Evolutionary conservation across 2,113 vertebrate species (phyloP), one percentile per base, ranked within the genome.

Genomic region (Ochotona princeps): DNA sequence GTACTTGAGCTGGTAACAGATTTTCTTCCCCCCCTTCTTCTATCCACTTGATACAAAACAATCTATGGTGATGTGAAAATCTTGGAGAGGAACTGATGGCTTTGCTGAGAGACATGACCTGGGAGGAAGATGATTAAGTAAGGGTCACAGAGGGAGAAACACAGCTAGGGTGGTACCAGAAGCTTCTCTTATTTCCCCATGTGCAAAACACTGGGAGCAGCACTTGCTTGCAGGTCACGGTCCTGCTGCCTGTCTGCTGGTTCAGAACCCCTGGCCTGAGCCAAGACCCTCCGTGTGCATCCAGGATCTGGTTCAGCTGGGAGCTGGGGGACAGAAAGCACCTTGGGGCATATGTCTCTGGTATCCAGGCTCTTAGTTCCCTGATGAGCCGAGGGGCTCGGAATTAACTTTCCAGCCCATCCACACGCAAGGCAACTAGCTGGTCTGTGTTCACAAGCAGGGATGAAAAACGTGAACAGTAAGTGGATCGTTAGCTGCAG

Each of bases 1-100:
- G 96, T 96, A 97, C 91, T 97, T 96, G 93, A 96, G 96, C 89
- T 96, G 92, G 38, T 95, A 95, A 97, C 96, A 97, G 94, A 91
- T 91, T 96, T 98, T 95, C 94, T 83, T 92, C 82, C 5, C 95
- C 83, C 91, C 83, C 82, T 89, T 69, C 60, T 38, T 94, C 72
- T 30, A 72, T 82, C 87, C 32, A 80, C 79, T 92, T 72, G 78
- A 93, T 95, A 78, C 92, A 96, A 96, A 97, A 96, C 93, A 96
- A 93, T 79, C 95, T 90, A n/a, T 70, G 82, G 75, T 93, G 92
- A 94, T 73, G 94, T 70, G 72, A 94, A 83, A 92, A 73, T 92
- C 90, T 44, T 54, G 47, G 78, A 79, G 83, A 90, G 82, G 76
- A 80, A 38, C 65, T 73, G 28, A 63, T 63, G 65, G 28, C 60